Percentiles rank a stretch among this genome's conserved stretches.
Evolutionary conservation across 2,888 invertebrate species (phyloP).

Genomic region (Cetonia aurata): DNA sequence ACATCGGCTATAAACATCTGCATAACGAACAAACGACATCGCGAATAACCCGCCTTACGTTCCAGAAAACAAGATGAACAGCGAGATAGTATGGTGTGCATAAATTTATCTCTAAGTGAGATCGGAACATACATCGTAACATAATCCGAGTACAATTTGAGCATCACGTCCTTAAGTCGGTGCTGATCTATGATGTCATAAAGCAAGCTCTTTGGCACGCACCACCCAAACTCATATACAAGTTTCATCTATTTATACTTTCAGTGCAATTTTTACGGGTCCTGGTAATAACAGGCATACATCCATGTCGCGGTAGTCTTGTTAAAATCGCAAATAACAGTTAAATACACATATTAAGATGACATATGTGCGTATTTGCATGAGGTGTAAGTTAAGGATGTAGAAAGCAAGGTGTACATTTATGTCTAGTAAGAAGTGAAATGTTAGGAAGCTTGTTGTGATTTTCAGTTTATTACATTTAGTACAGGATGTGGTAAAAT

Average conservation of each 20-base stretch:
- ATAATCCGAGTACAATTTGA: constrained; percentile 40
- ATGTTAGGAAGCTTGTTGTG: no score
- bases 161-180: constrained; percentile 53
- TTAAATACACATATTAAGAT: no score
- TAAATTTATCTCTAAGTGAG: constrained; percentile 43
- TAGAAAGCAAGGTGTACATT: no score
- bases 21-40: constrained; percentile 11
- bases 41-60: constrained; percentile 23
- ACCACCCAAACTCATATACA: constrained; percentile 41
- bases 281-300: not conserved
- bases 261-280: not conserved
- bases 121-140: constrained; percentile 43
- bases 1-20: constrained; percentile 26
- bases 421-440: no score
- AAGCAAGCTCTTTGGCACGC: constrained; percentile 54
- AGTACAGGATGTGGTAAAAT: no score
- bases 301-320: no score
- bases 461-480: no score
- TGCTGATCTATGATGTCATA: constrained; percentile 55
- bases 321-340: no score
- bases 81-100: constrained; percentile 25
- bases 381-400: no score
- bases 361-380: no score
- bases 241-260: constrained; percentile 1
- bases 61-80: constrained; percentile 31